Conservation (phyloP, 2,888 invertebrate species). For the Alloplasta piceator region DNA sequence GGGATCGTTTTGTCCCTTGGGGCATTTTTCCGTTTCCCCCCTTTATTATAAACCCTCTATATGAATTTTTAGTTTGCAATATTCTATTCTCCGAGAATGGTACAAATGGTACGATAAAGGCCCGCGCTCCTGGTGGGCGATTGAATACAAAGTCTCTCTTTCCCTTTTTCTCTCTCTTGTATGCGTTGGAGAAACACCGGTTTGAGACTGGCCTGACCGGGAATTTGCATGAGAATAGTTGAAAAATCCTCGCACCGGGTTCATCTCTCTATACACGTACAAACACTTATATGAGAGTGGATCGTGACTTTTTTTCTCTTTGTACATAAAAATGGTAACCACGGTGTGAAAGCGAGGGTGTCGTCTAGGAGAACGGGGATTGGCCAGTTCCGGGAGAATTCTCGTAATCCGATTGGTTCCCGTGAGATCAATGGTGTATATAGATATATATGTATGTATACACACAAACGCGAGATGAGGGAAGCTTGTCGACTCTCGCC, state of each 20-base stretch:
- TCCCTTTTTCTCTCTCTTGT: background rate
- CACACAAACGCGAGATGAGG: conserved; percentile 62
- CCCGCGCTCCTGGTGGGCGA: conserved; percentile 32
- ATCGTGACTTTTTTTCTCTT: background rate
- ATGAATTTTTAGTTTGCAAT: too few relatives aligned
- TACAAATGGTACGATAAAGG: conserved; percentile 50
- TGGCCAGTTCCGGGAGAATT: conserved; percentile 70
- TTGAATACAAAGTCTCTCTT: conserved; percentile 34
- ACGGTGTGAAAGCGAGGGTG: conserved; percentile 55
- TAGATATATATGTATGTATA: too few relatives aligned
- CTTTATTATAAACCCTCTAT: too few relatives aligned
- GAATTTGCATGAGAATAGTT: conserved; percentile 78
- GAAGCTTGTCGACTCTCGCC: conserved; percentile 61
- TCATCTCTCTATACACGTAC: conserved; percentile 19
- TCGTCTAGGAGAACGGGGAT: conserved; percentile 47
- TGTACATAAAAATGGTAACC: conserved; percentile 20
- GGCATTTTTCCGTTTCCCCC: too few relatives aligned
- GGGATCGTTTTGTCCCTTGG: too few relatives aligned
- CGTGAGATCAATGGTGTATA: conserved; percentile 48
- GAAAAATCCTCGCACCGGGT: conserved; percentile 70
- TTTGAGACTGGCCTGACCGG: conserved; percentile 59
- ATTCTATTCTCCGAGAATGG: conserved; percentile 14
- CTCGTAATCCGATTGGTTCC: conserved; percentile 65
- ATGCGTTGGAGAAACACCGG: conserved; percentile 57
- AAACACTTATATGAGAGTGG: background rate